These are phyloP conservation scores for Natator depressus DNA, from an alignment of 2,113 vertebrate species.

Conservation along the genomic window DNA sequence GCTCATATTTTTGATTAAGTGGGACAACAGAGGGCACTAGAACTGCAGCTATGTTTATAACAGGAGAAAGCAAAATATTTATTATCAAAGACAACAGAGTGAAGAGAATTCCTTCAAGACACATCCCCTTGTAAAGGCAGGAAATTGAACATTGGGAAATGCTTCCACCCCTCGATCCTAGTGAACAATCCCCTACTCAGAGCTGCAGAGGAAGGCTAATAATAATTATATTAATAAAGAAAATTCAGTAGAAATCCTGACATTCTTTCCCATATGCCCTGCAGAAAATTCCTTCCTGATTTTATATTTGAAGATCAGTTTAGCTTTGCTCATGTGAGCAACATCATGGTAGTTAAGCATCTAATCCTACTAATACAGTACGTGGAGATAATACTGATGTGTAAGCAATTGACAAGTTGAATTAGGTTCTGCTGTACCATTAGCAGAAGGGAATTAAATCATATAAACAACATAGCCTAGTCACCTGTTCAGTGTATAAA, in stretches of 20 bases:
- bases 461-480: accelerated
- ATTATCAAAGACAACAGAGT: not conserved
- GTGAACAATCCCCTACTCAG: accelerated
- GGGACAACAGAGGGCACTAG: not conserved
- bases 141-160: not conserved
- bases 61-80: not conserved
- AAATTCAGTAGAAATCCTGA: not conserved
- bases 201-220: not conserved
- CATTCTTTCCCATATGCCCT: not conserved
- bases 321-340: not conserved
- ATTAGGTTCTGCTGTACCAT: not conserved
- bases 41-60: not conserved
- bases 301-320: not conserved
- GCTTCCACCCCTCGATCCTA: accelerated
- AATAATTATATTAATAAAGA: accelerated
- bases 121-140: not conserved
- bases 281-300: not conserved
- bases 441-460: not conserved
- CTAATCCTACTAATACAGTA: not conserved
- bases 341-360: not conserved
- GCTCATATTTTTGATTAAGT: not conserved
- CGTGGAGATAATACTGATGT: not conserved
- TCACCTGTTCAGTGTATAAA: not conserved
- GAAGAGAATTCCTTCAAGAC: not conserved
- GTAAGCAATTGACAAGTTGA: not conserved